Evolutionary conservation across 2,797 vertebrate species (phyloP).

Genomic region (Dendrocincla fuliginosa): DNA sequence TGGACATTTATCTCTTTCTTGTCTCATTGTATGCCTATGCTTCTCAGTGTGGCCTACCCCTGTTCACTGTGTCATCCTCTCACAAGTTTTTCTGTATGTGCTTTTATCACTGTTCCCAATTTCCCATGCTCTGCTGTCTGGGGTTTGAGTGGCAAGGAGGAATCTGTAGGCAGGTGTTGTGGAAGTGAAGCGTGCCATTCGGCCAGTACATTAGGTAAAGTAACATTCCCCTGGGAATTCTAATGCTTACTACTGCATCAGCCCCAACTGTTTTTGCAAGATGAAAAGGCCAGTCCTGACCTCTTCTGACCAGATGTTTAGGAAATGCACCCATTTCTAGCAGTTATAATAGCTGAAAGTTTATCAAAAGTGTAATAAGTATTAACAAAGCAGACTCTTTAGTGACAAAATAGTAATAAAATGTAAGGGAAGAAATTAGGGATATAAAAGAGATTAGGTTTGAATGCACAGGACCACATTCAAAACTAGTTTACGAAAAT

Average conservation of each 20-base stretch:
- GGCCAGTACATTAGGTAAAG: constrained; percentile 70
- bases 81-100: background rate
- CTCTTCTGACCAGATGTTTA: constrained; percentile 74
- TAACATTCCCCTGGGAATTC: constrained; percentile 48
- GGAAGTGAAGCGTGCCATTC: constrained; percentile 68
- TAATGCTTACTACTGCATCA: constrained; percentile 45
- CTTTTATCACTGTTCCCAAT: background rate
- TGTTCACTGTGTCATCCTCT: background rate
- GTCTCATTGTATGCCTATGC: background rate
- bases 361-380: constrained; percentile 57
- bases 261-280: constrained; percentile 63
- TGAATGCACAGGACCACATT: background rate
- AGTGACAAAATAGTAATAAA: background rate
- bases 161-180: constrained; percentile 76
- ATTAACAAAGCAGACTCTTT: constrained; percentile 9
- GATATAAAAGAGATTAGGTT: background rate
- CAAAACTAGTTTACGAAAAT: background rate
- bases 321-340: constrained; percentile 42
- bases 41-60: background rate
- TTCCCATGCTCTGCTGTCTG: constrained; percentile 67
- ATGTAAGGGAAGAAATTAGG: background rate
- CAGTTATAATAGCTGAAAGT: constrained; percentile 49
- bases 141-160: constrained; percentile 71
- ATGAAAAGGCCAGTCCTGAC: constrained; percentile 59
- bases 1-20: background rate